These are phyloP conservation scores for Sclerurus mexicanus DNA, from an alignment of 2,113 vertebrate species.

Conservation along the genomic window DNA sequence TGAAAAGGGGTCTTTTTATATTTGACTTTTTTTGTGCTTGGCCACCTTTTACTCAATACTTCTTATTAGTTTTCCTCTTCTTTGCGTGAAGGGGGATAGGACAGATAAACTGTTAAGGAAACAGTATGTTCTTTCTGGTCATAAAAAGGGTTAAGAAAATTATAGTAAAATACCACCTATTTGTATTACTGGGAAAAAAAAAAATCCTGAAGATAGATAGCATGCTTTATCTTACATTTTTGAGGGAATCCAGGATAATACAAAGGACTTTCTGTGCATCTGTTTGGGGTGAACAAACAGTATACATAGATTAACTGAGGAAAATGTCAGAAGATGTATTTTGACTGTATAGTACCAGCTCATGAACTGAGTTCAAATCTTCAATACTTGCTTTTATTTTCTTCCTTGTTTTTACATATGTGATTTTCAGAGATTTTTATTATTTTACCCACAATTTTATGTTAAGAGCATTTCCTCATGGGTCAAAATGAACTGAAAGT, in stretches of 20 bases:
- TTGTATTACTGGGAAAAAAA: background rate
- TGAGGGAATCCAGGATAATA: background rate
- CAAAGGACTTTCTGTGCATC: background rate
- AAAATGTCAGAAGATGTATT: background rate
- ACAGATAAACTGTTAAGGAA: background rate
- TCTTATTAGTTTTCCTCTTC: background rate
- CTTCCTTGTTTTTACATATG: background rate
- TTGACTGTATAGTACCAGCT: background rate
- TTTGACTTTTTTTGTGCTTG: background rate
- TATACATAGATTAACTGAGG: background rate
- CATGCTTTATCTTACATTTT: background rate
- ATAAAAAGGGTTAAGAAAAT: background rate
- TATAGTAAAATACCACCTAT: background rate
- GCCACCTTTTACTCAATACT: background rate
- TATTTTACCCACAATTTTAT: background rate
- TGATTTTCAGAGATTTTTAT: background rate
- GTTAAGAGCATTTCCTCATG: background rate
- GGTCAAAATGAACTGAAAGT: background rate
- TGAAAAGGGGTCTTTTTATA: accelerated
- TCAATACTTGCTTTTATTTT: background rate
- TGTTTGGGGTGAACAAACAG: background rate
- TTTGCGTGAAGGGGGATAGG: background rate
- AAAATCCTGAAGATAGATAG: background rate
- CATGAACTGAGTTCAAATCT: background rate
- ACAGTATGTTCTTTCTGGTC: background rate